phyloP scores from a whole-genome alignment of 1,140 invertebrate species.

The Drosophila subobscura region DNA sequence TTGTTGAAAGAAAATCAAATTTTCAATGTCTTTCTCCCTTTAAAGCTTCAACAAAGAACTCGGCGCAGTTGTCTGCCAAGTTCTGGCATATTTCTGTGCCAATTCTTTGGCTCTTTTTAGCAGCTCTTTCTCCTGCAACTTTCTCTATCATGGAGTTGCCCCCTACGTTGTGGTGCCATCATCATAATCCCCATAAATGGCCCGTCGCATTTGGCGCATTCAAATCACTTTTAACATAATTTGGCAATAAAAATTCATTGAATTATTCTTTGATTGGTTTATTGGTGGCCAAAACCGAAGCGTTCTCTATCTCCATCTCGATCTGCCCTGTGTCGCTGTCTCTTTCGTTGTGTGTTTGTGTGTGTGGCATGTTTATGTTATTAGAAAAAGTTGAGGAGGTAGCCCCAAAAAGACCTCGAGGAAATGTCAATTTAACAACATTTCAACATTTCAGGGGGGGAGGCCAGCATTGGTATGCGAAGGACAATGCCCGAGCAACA shows the following conservation, averaged over 20 bases:
- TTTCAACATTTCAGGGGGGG: background rate
- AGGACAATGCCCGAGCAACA: background rate
- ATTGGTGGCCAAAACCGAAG: slow-evolving; percentile 21
- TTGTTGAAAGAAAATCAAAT: no score
- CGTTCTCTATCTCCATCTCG: background rate
- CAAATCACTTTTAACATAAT: slow-evolving; percentile 79
- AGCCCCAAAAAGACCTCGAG: background rate
- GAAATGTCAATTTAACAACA: slow-evolving; percentile 62
- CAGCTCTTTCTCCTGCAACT: background rate
- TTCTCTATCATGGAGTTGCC: background rate
- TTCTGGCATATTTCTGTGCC: no score
- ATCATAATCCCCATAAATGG: slow-evolving; percentile 44
- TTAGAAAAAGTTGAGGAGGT: slow-evolving; percentile 46
- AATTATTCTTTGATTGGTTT: slow-evolving; percentile 78
- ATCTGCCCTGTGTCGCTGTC: background rate
- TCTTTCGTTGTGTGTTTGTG: slow-evolving; percentile 17
- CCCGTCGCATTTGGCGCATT: slow-evolving; percentile 58
- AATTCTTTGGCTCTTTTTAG: background rate
- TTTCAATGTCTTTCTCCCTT: no score
- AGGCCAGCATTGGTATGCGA: slow-evolving; percentile 59
- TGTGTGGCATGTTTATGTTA: slow-evolving; percentile 61
- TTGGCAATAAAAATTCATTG: slow-evolving; percentile 78
- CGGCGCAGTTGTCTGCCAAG: no score
- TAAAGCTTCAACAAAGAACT: no score
- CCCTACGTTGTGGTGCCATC: slow-evolving; percentile 3